Evolutionary conservation across 2,113 vertebrate genomes (phyloP).

Genomic region (Alouatta palliata): DNA sequence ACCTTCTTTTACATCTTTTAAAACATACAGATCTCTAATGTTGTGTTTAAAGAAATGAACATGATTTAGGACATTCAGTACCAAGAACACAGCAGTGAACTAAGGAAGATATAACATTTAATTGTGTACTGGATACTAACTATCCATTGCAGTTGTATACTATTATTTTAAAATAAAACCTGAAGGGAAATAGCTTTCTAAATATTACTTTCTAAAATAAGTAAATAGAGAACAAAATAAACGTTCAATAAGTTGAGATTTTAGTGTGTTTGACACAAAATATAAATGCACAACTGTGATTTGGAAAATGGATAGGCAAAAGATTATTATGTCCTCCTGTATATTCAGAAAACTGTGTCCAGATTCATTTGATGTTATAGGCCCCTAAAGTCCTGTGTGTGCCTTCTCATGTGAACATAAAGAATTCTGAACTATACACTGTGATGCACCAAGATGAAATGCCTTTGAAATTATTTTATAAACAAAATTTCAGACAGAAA

Average conservation of each 20-base stretch:
- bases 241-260: conserved; percentile 55
- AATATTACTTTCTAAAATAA: conserved; percentile 42
- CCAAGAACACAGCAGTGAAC: neutral
- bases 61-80: conserved; percentile 12
- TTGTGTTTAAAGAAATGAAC: conserved; percentile 6
- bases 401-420: conserved; percentile 2
- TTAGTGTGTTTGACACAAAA: conserved; percentile 46
- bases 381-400: neutral
- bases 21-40: neutral
- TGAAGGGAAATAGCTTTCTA: conserved; percentile 11
- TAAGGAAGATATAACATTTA: neutral
- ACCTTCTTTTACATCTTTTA: neutral
- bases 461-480: conserved; percentile 60
- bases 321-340: neutral
- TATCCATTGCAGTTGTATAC: conserved; percentile 18
- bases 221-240: neutral
- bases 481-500: conserved; percentile 66
- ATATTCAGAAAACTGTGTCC: conserved; percentile 49
- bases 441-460: neutral
- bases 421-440: conserved; percentile 6
- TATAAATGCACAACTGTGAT: conserved; percentile 13
- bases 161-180: conserved; percentile 67
- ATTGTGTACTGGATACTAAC: neutral
- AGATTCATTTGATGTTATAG: neutral
- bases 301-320: conserved; percentile 13